phyloP scores from a whole-genome alignment of 2,888 invertebrate species.

The Melieria omissa region DNA sequence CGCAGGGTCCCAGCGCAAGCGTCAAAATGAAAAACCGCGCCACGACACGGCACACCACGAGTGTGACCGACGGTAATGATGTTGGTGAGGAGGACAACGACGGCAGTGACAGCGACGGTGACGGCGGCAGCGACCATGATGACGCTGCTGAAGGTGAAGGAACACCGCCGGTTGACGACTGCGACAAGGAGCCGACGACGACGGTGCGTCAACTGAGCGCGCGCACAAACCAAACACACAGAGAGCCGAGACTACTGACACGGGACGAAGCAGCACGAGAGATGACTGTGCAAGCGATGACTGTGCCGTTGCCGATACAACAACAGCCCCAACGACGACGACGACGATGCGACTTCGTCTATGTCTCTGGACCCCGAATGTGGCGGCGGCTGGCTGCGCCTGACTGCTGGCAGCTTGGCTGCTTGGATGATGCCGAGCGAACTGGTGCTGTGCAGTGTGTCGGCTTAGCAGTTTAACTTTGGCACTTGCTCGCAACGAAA shows the following conservation, averaged over 20 bases:
- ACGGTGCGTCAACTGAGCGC: not conserved
- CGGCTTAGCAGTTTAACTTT: slow-evolving; percentile 49
- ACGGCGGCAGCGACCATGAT: slow-evolving; percentile 22
- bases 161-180: slow-evolving; percentile 33
- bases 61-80: slow-evolving; percentile 4
- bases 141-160: slow-evolving; percentile 24
- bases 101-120: slow-evolving; percentile 19
- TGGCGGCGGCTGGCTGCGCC: not conserved
- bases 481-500: slow-evolving; percentile 48
- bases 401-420: not conserved
- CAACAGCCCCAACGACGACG: not conserved
- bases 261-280: too few relatives aligned
- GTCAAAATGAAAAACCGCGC: slow-evolving; percentile 3
- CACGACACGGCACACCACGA: slow-evolving; percentile 8
- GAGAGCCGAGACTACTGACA: too few relatives aligned
- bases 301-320: not conserved
- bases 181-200: slow-evolving; percentile 25
- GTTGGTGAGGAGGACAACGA: slow-evolving; percentile 1
- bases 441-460: slow-evolving; percentile 24
- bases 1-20: too few relatives aligned
- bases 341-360: not conserved
- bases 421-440: slow-evolving; percentile 27
- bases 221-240: too few relatives aligned
- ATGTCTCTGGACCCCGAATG: not conserved
- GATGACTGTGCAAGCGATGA: not conserved